These are phyloP conservation scores for Leucoraja ocellata DNA, from an alignment of 2,797 vertebrate species.

Conservation along the genomic window DNA sequence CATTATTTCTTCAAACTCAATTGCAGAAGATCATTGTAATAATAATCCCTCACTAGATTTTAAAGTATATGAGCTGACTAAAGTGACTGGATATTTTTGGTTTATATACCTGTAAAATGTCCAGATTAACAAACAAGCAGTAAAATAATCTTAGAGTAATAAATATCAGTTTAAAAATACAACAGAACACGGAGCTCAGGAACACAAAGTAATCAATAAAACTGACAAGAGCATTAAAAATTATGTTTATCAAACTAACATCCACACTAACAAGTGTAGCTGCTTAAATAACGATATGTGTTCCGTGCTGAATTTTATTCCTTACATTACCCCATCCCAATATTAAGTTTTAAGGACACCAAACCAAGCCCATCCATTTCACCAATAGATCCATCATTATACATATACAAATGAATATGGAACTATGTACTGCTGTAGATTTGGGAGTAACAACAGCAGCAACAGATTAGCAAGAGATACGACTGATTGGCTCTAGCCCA, in stretches of 20 bases:
- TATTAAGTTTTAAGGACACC: not conserved
- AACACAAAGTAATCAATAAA: not conserved
- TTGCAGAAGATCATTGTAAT: not conserved
- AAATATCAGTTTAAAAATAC: not conserved
- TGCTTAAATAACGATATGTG: not conserved
- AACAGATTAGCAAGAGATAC: too few relatives aligned
- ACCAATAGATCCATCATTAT: not conserved
- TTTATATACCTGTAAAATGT: not conserved
- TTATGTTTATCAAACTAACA: not conserved
- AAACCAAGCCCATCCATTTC: not conserved
- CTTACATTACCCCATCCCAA: not conserved
- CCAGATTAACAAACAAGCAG: not conserved
- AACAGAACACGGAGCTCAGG: not conserved
- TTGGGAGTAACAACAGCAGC: too few relatives aligned
- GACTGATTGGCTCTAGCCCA: too few relatives aligned
- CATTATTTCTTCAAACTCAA: constrained; percentile 26
- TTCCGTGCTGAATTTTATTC: not conserved
- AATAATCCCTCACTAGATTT: not conserved
- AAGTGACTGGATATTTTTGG: not conserved
- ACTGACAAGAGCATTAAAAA: not conserved
- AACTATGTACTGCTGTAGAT: too few relatives aligned
- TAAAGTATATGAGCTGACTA: constrained; percentile 22
- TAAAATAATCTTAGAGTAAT: not conserved
- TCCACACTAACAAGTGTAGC: not conserved
- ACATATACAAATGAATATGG: not conserved